Evolutionary conservation across 2,113 vertebrate species (phyloP).

Genomic region (Cololabis saira): DNA sequence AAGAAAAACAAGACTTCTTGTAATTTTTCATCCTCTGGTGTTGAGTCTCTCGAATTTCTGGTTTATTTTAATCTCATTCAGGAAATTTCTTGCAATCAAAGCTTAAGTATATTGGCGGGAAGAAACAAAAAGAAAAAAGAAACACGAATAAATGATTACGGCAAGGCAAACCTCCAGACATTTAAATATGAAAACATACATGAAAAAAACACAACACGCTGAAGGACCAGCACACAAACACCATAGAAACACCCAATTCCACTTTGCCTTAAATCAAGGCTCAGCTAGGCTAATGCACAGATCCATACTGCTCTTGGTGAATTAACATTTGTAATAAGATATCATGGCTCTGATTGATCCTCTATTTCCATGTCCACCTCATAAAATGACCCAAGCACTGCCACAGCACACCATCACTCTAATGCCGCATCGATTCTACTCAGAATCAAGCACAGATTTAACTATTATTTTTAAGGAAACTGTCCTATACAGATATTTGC

Average conservation of each 20-base stretch:
- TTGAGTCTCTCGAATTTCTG: background rate
- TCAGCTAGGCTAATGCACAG: conserved; percentile 87
- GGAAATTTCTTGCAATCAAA: background rate
- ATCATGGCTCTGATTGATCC: conserved; percentile 98
- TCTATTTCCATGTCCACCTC: conserved; percentile 89
- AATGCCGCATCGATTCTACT: conserved; percentile 90
- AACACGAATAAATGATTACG: background rate
- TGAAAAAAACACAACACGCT: background rate
- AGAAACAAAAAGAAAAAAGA: background rate
- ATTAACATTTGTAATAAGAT: conserved; percentile 99
- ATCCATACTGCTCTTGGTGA: conserved; percentile 95
- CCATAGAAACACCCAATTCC: conserved; percentile 48
- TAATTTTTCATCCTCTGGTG: conserved; percentile 1
- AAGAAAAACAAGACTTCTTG: conserved; percentile 17
- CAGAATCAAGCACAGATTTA: too few relatives aligned
- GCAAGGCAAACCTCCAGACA: conserved; percentile 8
- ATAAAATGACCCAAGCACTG: conserved; percentile 92
- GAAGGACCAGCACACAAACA: conserved; percentile 1
- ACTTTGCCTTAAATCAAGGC: conserved; percentile 74
- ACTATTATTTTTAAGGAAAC: too few relatives aligned
- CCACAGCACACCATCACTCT: conserved; percentile 92
- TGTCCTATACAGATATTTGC: too few relatives aligned
- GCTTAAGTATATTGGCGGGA: background rate
- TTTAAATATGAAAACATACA: background rate
- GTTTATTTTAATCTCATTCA: conserved; percentile 1